phyloP scores from a whole-genome alignment of 2,113 vertebrate genomes.

The Corythaixoides concolor region DNA sequence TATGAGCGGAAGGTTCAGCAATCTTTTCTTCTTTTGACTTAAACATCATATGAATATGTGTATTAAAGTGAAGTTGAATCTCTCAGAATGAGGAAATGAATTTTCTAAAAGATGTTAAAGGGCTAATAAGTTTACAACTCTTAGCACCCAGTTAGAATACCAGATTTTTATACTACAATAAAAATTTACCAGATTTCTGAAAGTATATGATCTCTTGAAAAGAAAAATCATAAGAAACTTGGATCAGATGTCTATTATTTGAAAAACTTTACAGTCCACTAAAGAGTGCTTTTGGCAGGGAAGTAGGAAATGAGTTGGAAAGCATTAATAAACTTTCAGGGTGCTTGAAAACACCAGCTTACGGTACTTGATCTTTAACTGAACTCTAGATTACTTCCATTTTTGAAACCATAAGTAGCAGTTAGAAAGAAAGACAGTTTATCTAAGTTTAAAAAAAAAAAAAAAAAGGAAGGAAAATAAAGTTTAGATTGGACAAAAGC shows the following conservation, averaged over 20 bases:
- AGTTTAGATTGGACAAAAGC: not conserved
- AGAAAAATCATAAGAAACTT: slow-evolving; percentile 49
- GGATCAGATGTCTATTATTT: slow-evolving; percentile 59
- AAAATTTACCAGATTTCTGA: slow-evolving; percentile 54
- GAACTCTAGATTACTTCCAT: not conserved
- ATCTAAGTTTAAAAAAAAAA: not conserved
- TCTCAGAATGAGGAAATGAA: slow-evolving; percentile 47
- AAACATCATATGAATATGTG: not conserved
- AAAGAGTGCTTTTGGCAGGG: slow-evolving; percentile 63
- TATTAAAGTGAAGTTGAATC: not conserved
- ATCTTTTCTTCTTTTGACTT: not conserved
- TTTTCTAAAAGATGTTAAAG: slow-evolving; percentile 55
- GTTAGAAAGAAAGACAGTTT: not conserved
- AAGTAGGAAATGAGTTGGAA: slow-evolving; percentile 70
- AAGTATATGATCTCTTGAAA: slow-evolving; percentile 41
- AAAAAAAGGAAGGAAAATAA: not conserved
- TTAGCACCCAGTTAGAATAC: slow-evolving; percentile 9
- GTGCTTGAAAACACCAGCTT: slow-evolving; percentile 56
- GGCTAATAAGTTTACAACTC: slow-evolving; percentile 35
- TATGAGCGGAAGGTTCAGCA: not conserved
- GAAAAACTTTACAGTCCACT: slow-evolving; percentile 59
- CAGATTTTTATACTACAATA: slow-evolving; percentile 54
- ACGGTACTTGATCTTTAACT: slow-evolving; percentile 51
- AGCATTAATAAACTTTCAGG: slow-evolving; percentile 65
- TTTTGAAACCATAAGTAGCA: not conserved